Conservation (phyloP, 2,797 vertebrate genomes). For the Syngnathus rostellatus region DNA sequence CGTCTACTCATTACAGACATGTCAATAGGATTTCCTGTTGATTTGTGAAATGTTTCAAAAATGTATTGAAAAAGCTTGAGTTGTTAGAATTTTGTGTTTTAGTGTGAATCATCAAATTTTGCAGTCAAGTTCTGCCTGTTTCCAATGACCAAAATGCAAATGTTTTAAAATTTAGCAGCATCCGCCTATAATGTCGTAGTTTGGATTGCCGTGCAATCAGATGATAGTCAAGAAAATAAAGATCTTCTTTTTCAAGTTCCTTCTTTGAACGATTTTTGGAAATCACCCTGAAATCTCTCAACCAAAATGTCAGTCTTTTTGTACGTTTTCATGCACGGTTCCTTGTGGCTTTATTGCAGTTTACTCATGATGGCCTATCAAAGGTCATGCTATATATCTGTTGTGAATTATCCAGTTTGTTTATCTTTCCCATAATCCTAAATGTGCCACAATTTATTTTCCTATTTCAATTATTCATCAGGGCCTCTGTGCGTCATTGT, state of each 20-base stretch:
- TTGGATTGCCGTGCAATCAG: background rate
- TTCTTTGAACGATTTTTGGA: no score
- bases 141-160: background rate
- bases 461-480: slow-evolving; percentile 43
- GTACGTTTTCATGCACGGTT: background rate
- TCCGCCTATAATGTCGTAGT: background rate
- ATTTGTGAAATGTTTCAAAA: no score
- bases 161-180: background rate
- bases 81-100: no score
- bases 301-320: background rate
- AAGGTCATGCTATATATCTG: background rate
- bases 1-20: background rate
- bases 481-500: background rate
- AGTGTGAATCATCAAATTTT: no score
- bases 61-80: background rate
- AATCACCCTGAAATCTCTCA: no score
- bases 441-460: slow-evolving; percentile 28
- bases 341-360: background rate
- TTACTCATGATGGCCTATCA: background rate
- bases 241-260: no score
- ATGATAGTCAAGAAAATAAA: no score
- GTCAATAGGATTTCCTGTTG: background rate
- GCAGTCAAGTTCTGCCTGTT: no score
- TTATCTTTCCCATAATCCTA: slow-evolving; percentile 7
- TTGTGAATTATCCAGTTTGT: background rate